Percentiles rank a stretch among this genome's conserved stretches.
Evolutionary conservation across 1,140 invertebrate genomes (phyloP).

Genomic region (Acromyrmex echinatior): DNA sequence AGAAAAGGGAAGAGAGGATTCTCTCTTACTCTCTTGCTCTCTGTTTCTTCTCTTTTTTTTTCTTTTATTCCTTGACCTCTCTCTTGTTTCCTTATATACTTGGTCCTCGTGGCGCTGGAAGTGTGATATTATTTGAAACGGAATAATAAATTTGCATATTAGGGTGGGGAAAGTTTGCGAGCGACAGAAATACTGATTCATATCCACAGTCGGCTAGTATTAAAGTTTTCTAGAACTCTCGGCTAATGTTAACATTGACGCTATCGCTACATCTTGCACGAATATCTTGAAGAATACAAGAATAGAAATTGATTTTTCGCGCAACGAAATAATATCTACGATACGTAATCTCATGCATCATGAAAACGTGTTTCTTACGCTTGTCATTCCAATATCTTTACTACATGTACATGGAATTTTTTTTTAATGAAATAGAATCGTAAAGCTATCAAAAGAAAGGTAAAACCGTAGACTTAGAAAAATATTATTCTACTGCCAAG

Average conservation of each 20-base stretch:
- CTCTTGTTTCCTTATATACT: too few relatives aligned
- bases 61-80: neutral
- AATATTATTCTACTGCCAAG: too few relatives aligned
- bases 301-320: conserved; percentile 29
- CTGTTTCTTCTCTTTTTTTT: neutral
- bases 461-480: neutral
- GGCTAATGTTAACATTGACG: conserved; percentile 33
- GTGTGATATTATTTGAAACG: conserved; percentile 7
- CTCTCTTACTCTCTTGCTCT: neutral
- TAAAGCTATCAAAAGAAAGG: neutral
- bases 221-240: conserved; percentile 9
- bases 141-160: conserved; percentile 9
- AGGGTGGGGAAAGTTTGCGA: conserved; percentile 1
- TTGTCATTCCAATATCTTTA: neutral
- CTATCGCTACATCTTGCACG: conserved; percentile 36
- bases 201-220: conserved; percentile 4
- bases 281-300: conserved; percentile 16
- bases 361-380: neutral
- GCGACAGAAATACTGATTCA: conserved; percentile 24
- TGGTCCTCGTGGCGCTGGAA: neutral
- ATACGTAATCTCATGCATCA: neutral
- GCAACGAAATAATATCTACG: neutral
- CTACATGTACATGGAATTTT: neutral
- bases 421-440: neutral
- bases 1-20: neutral